These are phyloP conservation scores for Drosophila triauraria DNA, from an alignment of 1,140 invertebrate genomes.

Conservation along the genomic window DNA sequence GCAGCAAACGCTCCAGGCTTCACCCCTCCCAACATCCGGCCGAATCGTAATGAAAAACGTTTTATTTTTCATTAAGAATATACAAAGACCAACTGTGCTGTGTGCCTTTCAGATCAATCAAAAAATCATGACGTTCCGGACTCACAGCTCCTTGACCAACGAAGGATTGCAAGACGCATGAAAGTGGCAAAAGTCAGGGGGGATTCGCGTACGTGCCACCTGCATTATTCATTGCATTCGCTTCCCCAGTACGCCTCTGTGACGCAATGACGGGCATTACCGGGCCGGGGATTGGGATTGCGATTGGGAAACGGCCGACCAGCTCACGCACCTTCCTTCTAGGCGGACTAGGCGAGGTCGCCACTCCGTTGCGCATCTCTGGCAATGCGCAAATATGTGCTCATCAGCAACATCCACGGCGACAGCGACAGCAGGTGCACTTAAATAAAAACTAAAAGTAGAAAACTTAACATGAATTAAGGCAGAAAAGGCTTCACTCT, in stretches of 20 bases:
- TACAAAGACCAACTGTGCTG: conserved; percentile 76
- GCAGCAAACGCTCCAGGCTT: conserved; percentile 73
- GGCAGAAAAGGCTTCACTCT: neutral
- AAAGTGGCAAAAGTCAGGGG: conserved; percentile 55
- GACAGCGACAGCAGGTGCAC: conserved; percentile 19
- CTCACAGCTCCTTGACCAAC: conserved; percentile 23
- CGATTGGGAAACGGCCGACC: conserved; percentile 44
- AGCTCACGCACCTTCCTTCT: conserved; percentile 64
- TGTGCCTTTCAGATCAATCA: conserved; percentile 84
- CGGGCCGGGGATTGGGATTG: conserved; percentile 16
- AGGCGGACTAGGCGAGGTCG: conserved; percentile 73
- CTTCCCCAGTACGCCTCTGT: conserved; percentile 49
- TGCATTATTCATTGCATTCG: conserved; percentile 37
- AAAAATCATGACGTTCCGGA: conserved; percentile 71
- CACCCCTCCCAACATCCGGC: conserved; percentile 23
- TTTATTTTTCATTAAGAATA: conserved; percentile 80
- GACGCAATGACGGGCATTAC: conserved; percentile 74
- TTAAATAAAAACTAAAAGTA: neutral
- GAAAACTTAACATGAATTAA: too few relatives aligned
- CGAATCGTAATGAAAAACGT: conserved; percentile 76
- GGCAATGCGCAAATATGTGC: conserved; percentile 73
- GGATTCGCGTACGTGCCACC: conserved; percentile 50
- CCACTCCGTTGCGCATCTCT: conserved; percentile 78
- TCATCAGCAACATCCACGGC: conserved; percentile 48
- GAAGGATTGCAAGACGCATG: conserved; percentile 58